Evolutionary conservation across 2,888 invertebrate species (phyloP).

Genomic region (Lasioglossum lativentre): DNA sequence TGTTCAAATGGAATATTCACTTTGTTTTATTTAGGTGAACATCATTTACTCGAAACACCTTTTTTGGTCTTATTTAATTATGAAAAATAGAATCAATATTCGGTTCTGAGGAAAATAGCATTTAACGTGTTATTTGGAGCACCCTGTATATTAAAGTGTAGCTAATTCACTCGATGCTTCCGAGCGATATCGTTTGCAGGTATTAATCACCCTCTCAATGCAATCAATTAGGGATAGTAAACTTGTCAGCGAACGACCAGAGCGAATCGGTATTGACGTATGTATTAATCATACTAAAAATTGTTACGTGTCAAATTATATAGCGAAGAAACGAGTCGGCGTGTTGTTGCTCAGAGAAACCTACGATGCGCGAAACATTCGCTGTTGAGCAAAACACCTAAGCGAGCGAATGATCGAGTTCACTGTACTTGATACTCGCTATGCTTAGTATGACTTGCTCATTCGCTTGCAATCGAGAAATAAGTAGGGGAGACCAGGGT

Average conservation of each 20-base stretch:
- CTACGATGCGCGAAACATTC: neutral
- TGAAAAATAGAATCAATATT: neutral
- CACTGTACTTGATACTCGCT: neutral
- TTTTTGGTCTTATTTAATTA: neutral
- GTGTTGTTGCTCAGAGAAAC: neutral
- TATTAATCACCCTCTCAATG: neutral
- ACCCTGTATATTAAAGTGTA: neutral
- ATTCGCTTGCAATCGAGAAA: neutral
- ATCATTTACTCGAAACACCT: too few relatives aligned
- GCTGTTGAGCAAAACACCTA: neutral
- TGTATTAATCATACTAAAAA: constrained; percentile 2
- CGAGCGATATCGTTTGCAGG: neutral
- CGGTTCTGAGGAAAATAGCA: neutral
- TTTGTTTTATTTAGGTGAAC: too few relatives aligned
- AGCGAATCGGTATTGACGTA: neutral
- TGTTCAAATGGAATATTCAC: neutral
- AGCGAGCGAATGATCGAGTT: neutral
- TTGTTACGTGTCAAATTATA: neutral
- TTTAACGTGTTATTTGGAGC: neutral
- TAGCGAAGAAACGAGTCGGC: neutral
- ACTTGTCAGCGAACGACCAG: neutral
- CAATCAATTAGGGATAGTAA: neutral
- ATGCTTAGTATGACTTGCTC: neutral
- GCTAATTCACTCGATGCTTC: neutral
- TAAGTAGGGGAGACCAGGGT: neutral